phyloP scores from a whole-genome alignment of 2,797 vertebrate genomes.

The Argyrosomus regius region DNA sequence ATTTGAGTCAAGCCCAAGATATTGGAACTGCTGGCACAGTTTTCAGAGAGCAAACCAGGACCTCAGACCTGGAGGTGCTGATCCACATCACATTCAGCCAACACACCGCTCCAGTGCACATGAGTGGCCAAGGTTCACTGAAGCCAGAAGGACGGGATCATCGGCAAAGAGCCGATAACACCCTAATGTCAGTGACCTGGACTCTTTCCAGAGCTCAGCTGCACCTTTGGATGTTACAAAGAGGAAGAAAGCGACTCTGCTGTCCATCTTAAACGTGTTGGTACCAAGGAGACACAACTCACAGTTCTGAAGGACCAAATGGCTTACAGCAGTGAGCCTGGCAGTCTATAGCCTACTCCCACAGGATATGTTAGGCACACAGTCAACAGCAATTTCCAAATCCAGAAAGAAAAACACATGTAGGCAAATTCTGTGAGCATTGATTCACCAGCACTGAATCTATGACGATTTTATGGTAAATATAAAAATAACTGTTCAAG shows the following conservation, averaged over 20 bases:
- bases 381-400: slow-evolving; percentile 17
- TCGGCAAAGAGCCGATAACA: slow-evolving; percentile 41
- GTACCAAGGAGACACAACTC: neutral
- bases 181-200: slow-evolving; percentile 39
- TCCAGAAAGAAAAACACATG: slow-evolving; percentile 28
- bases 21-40: slow-evolving; percentile 3
- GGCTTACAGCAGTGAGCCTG: slow-evolving; percentile 14
- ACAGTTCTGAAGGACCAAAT: slow-evolving; percentile 11
- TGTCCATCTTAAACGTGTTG: neutral
- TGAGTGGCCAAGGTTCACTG: slow-evolving; percentile 19
- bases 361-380: neutral
- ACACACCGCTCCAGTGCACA: slow-evolving; percentile 41
- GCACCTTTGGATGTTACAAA: slow-evolving; percentile 21
- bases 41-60: slow-evolving; percentile 10
- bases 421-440: neutral
- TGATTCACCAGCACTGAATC: slow-evolving; percentile 11
- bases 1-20: neutral
- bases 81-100: slow-evolving; percentile 33
- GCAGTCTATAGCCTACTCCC: slow-evolving; percentile 8
- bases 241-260: neutral
- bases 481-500: neutral
- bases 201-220: slow-evolving; percentile 30
- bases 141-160: slow-evolving; percentile 38
- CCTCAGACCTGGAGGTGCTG: slow-evolving; percentile 34
- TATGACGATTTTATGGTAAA: slow-evolving; percentile 6